These are phyloP conservation scores for Akabosia matsudoensis DNA, from an alignment of 1,140 invertebrate genomes.

Conservation along the genomic window DNA sequence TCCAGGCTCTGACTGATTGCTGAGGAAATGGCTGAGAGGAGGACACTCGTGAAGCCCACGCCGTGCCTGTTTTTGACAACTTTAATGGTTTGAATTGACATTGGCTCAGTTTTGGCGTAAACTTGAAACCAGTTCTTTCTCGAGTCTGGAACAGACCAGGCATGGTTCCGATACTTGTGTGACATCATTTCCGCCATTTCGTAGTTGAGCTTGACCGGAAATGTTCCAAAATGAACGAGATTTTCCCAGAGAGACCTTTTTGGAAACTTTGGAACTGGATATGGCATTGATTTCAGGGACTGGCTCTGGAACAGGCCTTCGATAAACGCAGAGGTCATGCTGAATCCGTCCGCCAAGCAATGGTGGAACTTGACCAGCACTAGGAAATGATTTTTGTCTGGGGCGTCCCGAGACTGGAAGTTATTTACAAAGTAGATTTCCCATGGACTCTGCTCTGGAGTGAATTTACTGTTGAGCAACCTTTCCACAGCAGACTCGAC, in stretches of 20 bases:
- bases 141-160: background rate
- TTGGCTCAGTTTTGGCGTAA: background rate
- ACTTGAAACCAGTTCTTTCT: background rate
- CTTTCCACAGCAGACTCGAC: background rate
- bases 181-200: background rate
- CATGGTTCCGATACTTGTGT: background rate
- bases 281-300: background rate
- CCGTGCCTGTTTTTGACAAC: background rate
- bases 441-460: background rate
- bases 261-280: background rate
- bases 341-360: background rate
- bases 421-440: background rate
- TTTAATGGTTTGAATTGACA: background rate
- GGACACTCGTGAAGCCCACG: background rate
- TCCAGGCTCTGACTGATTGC: background rate
- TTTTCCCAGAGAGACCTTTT: background rate
- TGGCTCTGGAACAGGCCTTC: background rate
- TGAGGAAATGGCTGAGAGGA: background rate
- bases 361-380: background rate
- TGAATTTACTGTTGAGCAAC: background rate
- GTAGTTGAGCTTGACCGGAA: background rate
- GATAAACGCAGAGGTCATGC: background rate
- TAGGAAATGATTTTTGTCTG: too few relatives aligned
- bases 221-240: background rate
- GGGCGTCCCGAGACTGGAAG: too few relatives aligned